Percentiles rank a stretch among this genome's conserved stretches.
phyloP scores from a whole-genome alignment of 2,113 vertebrate genomes.

The Hassar affinis region DNA sequence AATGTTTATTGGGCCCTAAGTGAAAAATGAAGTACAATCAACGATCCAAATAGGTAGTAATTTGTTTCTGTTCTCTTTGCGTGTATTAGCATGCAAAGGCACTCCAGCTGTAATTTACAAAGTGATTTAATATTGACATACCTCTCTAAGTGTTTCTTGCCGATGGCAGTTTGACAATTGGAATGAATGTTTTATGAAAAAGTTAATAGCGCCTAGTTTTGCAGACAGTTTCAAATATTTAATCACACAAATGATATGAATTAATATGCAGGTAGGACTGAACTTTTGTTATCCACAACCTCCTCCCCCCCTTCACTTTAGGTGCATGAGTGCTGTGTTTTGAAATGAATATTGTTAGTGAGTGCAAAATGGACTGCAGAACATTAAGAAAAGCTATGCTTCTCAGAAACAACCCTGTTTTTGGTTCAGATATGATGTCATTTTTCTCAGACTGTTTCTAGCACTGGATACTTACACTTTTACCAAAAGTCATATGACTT shows the following conservation, averaged over 20 bases:
- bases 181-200: constrained; percentile 69
- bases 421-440: neutral
- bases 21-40: constrained; percentile 72
- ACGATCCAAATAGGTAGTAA: constrained; percentile 71
- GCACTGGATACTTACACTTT: constrained; percentile 38
- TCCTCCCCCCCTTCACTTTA: constrained; percentile 40
- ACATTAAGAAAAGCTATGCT: constrained; percentile 30
- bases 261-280: constrained; percentile 63
- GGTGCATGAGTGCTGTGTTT: constrained; percentile 45
- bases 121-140: constrained; percentile 65
- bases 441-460: constrained; percentile 2
- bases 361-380: constrained; percentile 14
- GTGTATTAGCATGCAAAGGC: constrained; percentile 71
- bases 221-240: constrained; percentile 75
- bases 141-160: constrained; percentile 72
- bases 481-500: constrained; percentile 31
- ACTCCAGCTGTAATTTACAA: constrained; percentile 74
- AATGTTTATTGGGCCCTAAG: constrained; percentile 62
- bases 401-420: constrained; percentile 34
- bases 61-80: constrained; percentile 66
- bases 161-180: constrained; percentile 67
- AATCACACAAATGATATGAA: constrained; percentile 71
- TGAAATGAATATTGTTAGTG: constrained; percentile 47
- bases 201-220: constrained; percentile 64
- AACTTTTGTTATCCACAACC: constrained; percentile 54